These are phyloP conservation scores for Acinonyx jubatus DNA, from an alignment of 2,113 vertebrate genomes.

Conservation along the genomic window DNA sequence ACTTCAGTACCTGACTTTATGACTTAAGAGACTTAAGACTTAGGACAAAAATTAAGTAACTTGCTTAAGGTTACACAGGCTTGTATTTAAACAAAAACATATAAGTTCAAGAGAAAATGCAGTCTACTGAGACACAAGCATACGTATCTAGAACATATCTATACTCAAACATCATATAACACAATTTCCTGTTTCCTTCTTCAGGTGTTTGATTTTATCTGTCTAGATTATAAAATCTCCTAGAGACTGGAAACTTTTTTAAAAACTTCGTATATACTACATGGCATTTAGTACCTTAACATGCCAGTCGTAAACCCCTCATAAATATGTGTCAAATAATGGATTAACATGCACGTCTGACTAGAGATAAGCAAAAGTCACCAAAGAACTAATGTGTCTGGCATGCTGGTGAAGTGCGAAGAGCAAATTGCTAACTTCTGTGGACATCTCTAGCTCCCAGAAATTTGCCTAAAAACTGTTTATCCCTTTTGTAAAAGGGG, in stretches of 20 bases:
- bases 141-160: background rate
- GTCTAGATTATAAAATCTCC: background rate
- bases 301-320: background rate
- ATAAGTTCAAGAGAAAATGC: background rate
- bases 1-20: background rate
- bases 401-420: background rate
- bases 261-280: background rate
- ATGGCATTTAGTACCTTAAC: background rate
- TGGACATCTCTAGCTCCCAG: background rate
- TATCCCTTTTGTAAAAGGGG: background rate
- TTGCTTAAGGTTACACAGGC: background rate
- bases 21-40: background rate
- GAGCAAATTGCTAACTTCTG: background rate
- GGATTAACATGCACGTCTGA: background rate
- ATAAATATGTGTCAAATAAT: background rate
- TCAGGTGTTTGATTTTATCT: background rate
- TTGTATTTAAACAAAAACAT: background rate
- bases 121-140: background rate
- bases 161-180: background rate
- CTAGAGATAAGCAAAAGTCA: background rate
- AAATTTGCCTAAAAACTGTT: background rate
- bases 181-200: background rate
- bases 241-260: background rate
- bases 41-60: background rate
- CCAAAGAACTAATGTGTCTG: background rate